phyloP scores from a whole-genome alignment of 2,888 invertebrate genomes.

The Bugulina stolonifera region DNA sequence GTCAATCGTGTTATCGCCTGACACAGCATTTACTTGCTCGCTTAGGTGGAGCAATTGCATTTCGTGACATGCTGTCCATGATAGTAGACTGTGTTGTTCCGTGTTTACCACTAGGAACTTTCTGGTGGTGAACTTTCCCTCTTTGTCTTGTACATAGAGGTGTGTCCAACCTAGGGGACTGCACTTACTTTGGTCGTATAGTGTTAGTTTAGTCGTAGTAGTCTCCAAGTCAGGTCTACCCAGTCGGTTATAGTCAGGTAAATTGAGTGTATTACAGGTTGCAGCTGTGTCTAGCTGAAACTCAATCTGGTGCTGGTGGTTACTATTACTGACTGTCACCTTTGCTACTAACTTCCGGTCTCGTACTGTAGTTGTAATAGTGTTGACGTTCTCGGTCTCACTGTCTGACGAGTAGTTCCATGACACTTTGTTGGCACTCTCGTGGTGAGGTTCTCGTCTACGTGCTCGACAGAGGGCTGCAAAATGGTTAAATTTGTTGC shows the following conservation, averaged over 20 bases:
- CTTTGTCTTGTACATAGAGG: neutral
- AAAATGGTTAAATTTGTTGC: neutral
- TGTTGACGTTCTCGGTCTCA: neutral
- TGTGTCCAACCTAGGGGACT: neutral
- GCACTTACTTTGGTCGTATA: constrained; percentile 7
- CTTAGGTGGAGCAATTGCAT: too few relatives aligned
- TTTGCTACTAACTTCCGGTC: constrained; percentile 5
- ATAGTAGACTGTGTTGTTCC: constrained; percentile 1
- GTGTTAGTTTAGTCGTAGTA: neutral
- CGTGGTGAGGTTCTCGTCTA: too few relatives aligned
- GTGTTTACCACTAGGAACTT: neutral
- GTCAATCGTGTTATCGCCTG: too few relatives aligned
- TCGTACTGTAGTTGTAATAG: neutral
- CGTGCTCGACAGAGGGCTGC: neutral
- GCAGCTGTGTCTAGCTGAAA: constrained; percentile 13
- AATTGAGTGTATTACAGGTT: neutral
- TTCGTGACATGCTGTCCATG: neutral
- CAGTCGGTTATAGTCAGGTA: neutral
- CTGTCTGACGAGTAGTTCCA: constrained; percentile 16
- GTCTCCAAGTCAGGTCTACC: neutral
- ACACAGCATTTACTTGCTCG: too few relatives aligned
- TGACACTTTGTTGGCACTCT: too few relatives aligned
- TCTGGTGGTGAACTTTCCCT: neutral
- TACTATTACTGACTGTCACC: neutral
- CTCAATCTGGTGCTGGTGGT: neutral